Evolutionary conservation across 2,797 vertebrate species (phyloP).

Genomic region (Aldrovandia affinis): DNA sequence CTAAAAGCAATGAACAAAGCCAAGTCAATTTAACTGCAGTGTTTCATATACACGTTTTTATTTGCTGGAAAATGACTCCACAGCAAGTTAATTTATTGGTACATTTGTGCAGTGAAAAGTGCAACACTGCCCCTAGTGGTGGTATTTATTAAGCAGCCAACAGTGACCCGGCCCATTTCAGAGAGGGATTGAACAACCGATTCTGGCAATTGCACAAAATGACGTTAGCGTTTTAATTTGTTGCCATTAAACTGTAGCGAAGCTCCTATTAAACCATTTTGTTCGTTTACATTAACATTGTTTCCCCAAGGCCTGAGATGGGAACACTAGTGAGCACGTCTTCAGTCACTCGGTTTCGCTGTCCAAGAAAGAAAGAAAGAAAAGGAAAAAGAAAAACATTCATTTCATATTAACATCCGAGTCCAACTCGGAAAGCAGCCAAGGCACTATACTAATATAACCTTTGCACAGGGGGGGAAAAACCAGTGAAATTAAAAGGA

Average conservation of each 20-base stretch:
- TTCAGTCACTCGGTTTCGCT: neutral
- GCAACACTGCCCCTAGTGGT: constrained; percentile 5
- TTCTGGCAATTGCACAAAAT: neutral
- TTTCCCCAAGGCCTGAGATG: too few relatives aligned
- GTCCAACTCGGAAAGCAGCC: neutral
- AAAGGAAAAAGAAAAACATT: neutral
- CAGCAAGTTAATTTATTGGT: neutral
- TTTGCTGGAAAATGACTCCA: neutral
- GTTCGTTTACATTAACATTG: too few relatives aligned
- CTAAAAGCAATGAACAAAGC: neutral
- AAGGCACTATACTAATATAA: neutral
- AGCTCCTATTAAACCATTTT: neutral
- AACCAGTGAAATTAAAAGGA: neutral
- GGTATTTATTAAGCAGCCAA: neutral
- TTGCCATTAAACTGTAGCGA: neutral
- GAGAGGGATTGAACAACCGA: neutral
- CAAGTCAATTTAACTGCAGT: neutral
- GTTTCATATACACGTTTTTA: neutral
- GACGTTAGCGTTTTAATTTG: neutral
- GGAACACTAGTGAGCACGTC: too few relatives aligned
- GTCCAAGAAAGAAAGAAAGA: neutral
- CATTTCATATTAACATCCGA: neutral
- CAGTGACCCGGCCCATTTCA: neutral
- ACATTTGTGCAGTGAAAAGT: neutral
- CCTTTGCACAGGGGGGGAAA: neutral